Percentiles rank a stretch among this genome's conserved stretches.
These are phyloP conservation scores for Eupithecia pulchellata DNA, from an alignment of 2,888 invertebrate species.

Conservation along the genomic window DNA sequence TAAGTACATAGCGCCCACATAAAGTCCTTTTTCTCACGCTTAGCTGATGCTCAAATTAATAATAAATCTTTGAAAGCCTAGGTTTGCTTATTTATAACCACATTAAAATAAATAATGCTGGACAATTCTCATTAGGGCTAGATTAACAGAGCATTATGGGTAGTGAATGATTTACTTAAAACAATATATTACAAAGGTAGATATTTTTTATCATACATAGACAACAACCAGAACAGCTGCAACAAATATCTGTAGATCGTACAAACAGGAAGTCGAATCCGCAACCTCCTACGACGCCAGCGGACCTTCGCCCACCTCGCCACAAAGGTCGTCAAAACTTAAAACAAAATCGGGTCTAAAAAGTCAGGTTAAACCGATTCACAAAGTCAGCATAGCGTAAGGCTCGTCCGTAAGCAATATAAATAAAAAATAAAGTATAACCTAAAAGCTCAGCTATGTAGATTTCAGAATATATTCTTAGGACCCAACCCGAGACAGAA, in stretches of 20 bases:
- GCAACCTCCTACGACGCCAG: too few relatives aligned
- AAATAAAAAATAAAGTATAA: neutral
- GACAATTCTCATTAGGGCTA: too few relatives aligned
- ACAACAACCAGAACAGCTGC: too few relatives aligned
- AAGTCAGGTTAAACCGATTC: neutral
- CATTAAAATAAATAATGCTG: too few relatives aligned
- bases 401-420: neutral
- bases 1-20: neutral
- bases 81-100: neutral
- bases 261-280: too few relatives aligned
- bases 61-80: neutral
- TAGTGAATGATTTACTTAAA: too few relatives aligned
- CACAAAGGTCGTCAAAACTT: too few relatives aligned
- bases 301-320: too few relatives aligned
- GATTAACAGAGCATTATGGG: too few relatives aligned
- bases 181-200: too few relatives aligned
- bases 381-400: neutral
- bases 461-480: neutral
- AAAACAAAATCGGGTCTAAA: neutral
- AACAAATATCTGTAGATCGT: too few relatives aligned
- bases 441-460: neutral
- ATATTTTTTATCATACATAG: too few relatives aligned
- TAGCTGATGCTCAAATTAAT: neutral
- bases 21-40: neutral
- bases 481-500: constrained; percentile 9